These are phyloP conservation scores for Tokudaia muenninki DNA, from an alignment of 2,797 vertebrate species.

Conservation along the genomic window DNA sequence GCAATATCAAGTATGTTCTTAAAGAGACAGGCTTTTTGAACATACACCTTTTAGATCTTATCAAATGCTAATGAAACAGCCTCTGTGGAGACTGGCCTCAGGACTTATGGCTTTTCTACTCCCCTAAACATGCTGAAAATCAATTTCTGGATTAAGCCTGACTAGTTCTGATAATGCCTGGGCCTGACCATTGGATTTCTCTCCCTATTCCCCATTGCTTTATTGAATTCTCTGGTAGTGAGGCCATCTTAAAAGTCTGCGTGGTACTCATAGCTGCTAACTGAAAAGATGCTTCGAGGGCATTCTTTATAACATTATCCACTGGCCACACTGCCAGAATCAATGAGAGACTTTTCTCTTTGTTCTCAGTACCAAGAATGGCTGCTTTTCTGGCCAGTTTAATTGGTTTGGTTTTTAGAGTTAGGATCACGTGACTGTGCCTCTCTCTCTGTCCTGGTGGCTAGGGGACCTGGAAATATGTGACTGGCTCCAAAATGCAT, in stretches of 20 bases:
- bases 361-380: constrained; percentile 17
- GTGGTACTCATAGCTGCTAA: not conserved
- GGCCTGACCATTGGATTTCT: not conserved
- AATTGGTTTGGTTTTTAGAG: constrained; percentile 39
- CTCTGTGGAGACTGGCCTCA: not conserved
- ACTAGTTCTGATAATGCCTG: not conserved
- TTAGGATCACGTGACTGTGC: not conserved
- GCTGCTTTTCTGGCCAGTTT: constrained; percentile 3
- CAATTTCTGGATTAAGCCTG: constrained; percentile 20
- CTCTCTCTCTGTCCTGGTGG: not conserved
- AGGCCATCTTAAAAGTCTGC: not conserved
- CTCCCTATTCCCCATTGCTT: not conserved
- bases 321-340: not conserved
- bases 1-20: not conserved
- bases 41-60: not conserved
- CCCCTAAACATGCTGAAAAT: not conserved
- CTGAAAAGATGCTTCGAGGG: not conserved
- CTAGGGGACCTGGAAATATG: not conserved
- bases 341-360: not conserved
- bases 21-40: constrained; percentile 42
- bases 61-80: not conserved
- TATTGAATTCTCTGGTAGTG: not conserved
- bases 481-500: not conserved
- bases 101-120: not conserved
- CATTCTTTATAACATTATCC: not conserved